Conservation (phyloP, 2,113 vertebrate genomes). For the Sprattus sprattus region DNA sequence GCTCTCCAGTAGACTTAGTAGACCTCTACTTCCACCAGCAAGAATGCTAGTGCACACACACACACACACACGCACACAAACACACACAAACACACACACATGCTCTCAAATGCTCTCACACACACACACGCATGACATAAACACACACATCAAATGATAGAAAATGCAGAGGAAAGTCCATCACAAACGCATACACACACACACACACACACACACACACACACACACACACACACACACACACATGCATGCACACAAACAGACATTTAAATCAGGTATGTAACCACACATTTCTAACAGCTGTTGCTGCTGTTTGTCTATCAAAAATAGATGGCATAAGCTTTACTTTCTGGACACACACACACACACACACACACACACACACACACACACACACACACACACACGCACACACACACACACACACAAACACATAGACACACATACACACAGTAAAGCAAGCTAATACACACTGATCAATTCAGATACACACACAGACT, state of each 20-base stretch:
- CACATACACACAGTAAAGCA: not conserved
- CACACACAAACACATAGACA: not conserved
- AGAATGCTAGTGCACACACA: not conserved
- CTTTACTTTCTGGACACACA: not conserved
- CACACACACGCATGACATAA: not conserved
- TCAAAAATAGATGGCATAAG: too few relatives aligned
- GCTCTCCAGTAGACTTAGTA: slow-evolving; percentile 19
- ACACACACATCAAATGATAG: too few relatives aligned
- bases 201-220: too few relatives aligned
- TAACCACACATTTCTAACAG: too few relatives aligned
- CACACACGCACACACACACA: not conserved
- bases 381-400: not conserved
- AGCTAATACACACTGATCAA: not conserved
- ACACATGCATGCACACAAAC: too few relatives aligned
- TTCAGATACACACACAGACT: not conserved
- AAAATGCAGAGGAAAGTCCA: too few relatives aligned
- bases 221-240: too few relatives aligned
- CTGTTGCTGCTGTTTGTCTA: too few relatives aligned
- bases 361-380: not conserved
- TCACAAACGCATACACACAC: too few relatives aligned
- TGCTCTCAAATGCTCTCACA: slow-evolving; percentile 2
- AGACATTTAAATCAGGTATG: too few relatives aligned
- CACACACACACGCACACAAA: slow-evolving; percentile 22
- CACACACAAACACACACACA: not conserved
- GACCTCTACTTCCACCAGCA: not conserved